These are phyloP conservation scores for Scaptomyza caliginosa DNA, from an alignment of 2,888 invertebrate species.

Conservation along the genomic window DNA sequence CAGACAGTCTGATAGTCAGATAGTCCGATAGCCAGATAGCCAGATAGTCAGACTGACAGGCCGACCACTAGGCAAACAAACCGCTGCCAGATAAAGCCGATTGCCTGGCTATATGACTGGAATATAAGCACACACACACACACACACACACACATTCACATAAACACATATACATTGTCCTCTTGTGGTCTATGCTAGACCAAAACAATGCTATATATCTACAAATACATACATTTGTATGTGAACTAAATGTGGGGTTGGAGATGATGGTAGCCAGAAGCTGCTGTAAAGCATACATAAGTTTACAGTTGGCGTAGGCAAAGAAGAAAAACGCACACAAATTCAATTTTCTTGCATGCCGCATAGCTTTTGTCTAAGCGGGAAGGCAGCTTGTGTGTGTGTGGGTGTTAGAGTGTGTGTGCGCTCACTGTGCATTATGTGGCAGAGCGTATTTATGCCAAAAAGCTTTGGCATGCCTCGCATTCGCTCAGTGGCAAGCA, in stretches of 20 bases:
- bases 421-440: conserved; percentile 54
- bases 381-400: conserved; percentile 7
- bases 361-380: conserved; percentile 52
- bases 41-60: not conserved
- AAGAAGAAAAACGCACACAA: conserved; percentile 47
- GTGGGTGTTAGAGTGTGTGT: conserved; percentile 12
- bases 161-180: conserved; percentile 16
- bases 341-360: conserved; percentile 64
- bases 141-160: conserved; percentile 7
- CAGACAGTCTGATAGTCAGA: not conserved
- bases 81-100: conserved; percentile 61
- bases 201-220: conserved; percentile 47
- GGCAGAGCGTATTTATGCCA: conserved; percentile 62
- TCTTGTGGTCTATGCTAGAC: conserved; percentile 33
- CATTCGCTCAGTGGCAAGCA: conserved; percentile 55
- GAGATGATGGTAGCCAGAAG: not conserved
- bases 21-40: too few relatives aligned
- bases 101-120: conserved; percentile 48
- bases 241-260: not conserved
- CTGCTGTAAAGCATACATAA: conserved; percentile 8
- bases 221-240: conserved; percentile 2
- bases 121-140: conserved; percentile 22
- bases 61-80: conserved; percentile 29
- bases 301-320: conserved; percentile 24
- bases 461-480: conserved; percentile 62